Base-by-base conservation (phyloP, 2,797 vertebrate species). In the Sebastes diaconus region DNA sequence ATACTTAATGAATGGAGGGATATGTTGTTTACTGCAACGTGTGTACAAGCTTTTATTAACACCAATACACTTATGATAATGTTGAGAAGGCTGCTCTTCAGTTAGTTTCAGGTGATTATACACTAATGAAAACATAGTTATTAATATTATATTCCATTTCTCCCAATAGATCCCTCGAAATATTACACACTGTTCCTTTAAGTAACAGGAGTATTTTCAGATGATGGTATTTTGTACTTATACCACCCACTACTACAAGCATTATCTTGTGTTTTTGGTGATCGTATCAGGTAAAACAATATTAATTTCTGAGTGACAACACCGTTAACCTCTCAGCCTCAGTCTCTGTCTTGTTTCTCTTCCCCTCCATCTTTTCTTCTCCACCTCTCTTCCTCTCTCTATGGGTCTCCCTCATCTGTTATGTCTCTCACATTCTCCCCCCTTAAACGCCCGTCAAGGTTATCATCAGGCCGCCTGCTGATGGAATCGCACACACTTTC, bases 381-480 rank as follows among this genome's bases (percentile, higher is more conserved):
- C 34, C 5, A 0, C 13, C 25, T 46, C 42, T 58, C 36, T 14
- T 3, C 18, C 11, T 59, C 24, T 24, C 16, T 22, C 30, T 42
- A 39, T 8, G 42, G 39, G 2, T 55, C 59, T 24, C 12, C 46
- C 52, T 75, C 59, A 52, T 79, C 59, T 36, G 29, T 63, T 46
- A 70, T 65, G 74, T 67, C 65, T 30, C 79, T 83, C 79, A 69
- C 66, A 29, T 57, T 68, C 84, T 22, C 64, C 58, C 54, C n/a
- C 20, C n/a, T 69, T 55, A 50, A 85, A 73, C 39, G 24, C 64
- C 78, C 57, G 20, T 69, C 89, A 87, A 91, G 91, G 88, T 91
- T 85, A 46, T 46, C 42, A 90, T 83, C 81, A 60, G 77, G 65
- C 79, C 67, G 14, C 60, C 16, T 1, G 73, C 75, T 73, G 88